phyloP scores from a whole-genome alignment of 2,797 vertebrate genomes.

The Myotis planiceps region DNA sequence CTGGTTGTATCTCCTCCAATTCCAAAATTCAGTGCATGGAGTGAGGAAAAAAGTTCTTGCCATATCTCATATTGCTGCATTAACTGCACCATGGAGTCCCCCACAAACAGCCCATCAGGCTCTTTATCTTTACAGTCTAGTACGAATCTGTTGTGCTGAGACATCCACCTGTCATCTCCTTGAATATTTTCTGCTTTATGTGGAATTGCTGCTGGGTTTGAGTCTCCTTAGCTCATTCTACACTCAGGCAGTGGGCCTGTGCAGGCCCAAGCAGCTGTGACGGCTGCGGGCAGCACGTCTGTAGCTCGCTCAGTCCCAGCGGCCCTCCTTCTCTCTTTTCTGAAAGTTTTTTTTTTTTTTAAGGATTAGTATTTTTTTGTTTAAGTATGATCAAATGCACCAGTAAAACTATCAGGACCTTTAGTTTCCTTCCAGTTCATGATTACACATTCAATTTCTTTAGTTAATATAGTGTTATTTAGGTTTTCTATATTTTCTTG shows the following conservation, averaged over 20 bases:
- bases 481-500: background rate
- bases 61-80: conserved; percentile 97
- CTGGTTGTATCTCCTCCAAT: conserved; percentile 96
- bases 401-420: background rate
- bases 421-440: background rate
- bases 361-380: background rate
- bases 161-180: conserved; percentile 96
- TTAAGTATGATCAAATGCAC: background rate
- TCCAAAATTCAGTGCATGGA: conserved; percentile 98
- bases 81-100: conserved; percentile 97
- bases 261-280: too few species aligned
- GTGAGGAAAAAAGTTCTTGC: conserved; percentile 96
- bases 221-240: conserved; percentile 94
- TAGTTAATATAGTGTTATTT: background rate
- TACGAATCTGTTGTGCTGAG: conserved; percentile 96
- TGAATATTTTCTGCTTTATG: conserved; percentile 92
- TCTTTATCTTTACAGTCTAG: conserved; percentile 98
- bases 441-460: background rate
- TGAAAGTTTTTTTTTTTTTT: background rate
- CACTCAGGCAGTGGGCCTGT: conserved; percentile 30
- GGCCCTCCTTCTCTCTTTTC: background rate
- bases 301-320: too few species aligned
- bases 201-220: conserved; percentile 93
- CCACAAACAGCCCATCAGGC: conserved; percentile 97
- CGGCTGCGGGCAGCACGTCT: too few species aligned